Conservation (phyloP, 2,888 invertebrate species). For the Harpagoxenus sublaevis region DNA sequence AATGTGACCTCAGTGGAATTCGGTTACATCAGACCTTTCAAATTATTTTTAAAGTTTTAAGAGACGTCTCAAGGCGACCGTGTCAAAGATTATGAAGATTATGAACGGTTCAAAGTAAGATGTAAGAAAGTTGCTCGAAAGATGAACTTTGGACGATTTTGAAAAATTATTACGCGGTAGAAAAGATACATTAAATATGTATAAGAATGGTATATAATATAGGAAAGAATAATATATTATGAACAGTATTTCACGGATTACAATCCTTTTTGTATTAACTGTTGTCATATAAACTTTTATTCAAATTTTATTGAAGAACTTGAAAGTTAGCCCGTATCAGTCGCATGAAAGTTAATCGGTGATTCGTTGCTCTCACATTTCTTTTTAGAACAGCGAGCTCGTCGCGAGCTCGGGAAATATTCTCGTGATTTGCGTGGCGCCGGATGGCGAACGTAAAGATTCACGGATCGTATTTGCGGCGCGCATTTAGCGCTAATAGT, state of each 20-base stretch:
- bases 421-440: constrained; percentile 19
- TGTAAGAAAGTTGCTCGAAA: neutral
- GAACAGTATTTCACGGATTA: neutral
- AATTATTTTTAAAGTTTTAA: constrained; percentile 19
- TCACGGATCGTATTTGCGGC: constrained; percentile 21
- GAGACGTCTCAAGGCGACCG: constrained; percentile 13
- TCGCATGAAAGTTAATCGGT: constrained; percentile 1
- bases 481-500: constrained; percentile 26
- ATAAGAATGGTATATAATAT: neutral
- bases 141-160: neutral
- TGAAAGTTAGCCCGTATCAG: neutral
- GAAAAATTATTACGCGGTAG: neutral
- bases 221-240: neutral
- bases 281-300: neutral
- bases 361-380: neutral
- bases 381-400: neutral
- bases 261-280: neutral
- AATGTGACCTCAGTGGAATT: neutral
- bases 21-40: constrained; percentile 15
- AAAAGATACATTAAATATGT: neutral
- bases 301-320: constrained; percentile 3
- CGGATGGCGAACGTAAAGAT: neutral
- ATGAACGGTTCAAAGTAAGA: neutral
- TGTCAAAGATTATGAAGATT: constrained; percentile 1
- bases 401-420: constrained; percentile 8